Evolutionary conservation across 2,797 vertebrate genomes (phyloP).

Genomic region (Lepilemur septentrionalis): DNA sequence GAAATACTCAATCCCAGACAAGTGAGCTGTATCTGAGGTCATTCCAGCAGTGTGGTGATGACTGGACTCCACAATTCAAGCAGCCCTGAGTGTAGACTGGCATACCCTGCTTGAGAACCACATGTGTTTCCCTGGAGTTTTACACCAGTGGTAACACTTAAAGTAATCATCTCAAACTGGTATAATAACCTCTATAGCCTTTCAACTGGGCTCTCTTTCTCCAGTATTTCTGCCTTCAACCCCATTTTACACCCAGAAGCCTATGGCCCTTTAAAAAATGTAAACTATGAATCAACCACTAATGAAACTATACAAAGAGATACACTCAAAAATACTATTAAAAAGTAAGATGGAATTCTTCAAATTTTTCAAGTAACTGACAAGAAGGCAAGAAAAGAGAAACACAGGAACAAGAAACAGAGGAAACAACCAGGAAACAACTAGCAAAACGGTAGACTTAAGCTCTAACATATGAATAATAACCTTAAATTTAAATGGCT

Average conservation of each 20-base stretch:
- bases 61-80: neutral
- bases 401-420: neutral
- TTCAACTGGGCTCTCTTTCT: neutral
- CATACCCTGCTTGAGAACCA: neutral
- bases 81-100: neutral
- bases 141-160: neutral
- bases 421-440: neutral
- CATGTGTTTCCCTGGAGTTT: neutral
- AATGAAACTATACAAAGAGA: neutral
- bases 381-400: neutral
- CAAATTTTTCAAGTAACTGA: neutral
- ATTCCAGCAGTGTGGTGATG: neutral
- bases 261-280: neutral
- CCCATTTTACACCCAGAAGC: neutral
- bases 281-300: neutral
- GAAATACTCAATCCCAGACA: neutral
- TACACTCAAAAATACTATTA: neutral
- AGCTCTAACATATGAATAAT: neutral
- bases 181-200: neutral
- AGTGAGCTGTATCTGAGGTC: neutral
- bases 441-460: neutral
- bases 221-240: neutral
- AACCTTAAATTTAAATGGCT: neutral
- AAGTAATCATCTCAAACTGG: neutral
- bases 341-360: conserved; percentile 11